phyloP scores from a whole-genome alignment of 2,113 vertebrate species.

The Charadrius vociferus region DNA sequence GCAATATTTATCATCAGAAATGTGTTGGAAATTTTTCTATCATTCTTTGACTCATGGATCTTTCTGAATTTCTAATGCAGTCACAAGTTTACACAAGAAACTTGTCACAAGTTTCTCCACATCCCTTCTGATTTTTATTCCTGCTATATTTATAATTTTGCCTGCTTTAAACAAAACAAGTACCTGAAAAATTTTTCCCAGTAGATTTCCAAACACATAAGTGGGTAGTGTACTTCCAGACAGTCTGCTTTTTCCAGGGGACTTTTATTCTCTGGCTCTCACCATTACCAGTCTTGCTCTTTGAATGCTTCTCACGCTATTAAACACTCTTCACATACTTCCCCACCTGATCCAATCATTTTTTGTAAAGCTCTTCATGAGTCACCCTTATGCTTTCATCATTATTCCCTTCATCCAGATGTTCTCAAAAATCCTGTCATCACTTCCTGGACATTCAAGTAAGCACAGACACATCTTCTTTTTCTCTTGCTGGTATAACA shows the following conservation, averaged over 20 bases:
- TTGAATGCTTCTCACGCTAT: background rate
- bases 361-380: background rate
- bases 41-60: background rate
- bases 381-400: background rate
- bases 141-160: background rate
- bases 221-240: background rate
- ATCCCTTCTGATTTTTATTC: background rate
- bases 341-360: rapidly evolving
- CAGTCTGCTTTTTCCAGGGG: background rate
- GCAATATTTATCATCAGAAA: background rate
- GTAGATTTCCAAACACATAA: background rate
- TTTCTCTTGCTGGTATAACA: background rate
- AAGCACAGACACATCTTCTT: background rate
- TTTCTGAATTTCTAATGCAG: background rate
- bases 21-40: background rate
- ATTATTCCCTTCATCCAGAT: background rate
- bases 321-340: background rate
- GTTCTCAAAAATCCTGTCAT: background rate
- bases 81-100: background rate
- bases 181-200: background rate
- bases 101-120: background rate
- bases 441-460: background rate
- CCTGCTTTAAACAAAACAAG: background rate
- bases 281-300: background rate
- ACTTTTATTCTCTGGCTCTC: background rate